Evolutionary conservation across 2,888 invertebrate species (phyloP), one percentile per base, ranked within the genome.

Genomic region (Elysia crispata): DNA sequence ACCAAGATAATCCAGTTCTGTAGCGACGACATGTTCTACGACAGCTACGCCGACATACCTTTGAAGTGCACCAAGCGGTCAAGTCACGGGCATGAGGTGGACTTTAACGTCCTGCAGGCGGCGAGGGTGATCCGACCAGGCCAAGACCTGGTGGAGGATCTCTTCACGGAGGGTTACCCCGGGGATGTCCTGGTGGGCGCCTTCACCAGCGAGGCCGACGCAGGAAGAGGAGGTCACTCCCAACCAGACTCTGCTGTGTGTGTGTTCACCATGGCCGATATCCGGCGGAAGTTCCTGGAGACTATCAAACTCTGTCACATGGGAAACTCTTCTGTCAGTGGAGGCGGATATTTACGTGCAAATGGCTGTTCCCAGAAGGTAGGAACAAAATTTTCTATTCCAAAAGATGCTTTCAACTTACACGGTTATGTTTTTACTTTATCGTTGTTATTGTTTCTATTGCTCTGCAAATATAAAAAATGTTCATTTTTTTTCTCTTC

Each of bases 21-120:
- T 91, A 98, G 98, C 91, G 96, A 97, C 89, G 99, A 99, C 91
- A 95, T 96, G 86, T 96, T 97, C 91, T 98, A 98, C 93, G 97
- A 98, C 93, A 98, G 98, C 18, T 99, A 99, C 92, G 98, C 98
- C 25, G 99, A 99, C 93, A 97, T 98, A 87, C 98, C 98, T 13
- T 95, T 98, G 91, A 96, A 97, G 87, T 98, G 98, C 92, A 96
- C 95, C 1, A 81, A 81, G n/a, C 41, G 41, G 5, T 41, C 11
- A 3, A 11, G 41, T 6, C 3, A 41, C 41, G 11, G 5, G n/a
- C 84, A 86, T 67, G 82, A 83, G 54, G 82, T 83, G 73, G 84
- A 87, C 77, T 99, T 97, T 92, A 98, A 98, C 93, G 94, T 98
- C 77, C 96, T 98, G 8, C 97, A 97, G 91, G 97, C 98, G 50